Base-by-base conservation (phyloP, 2,113 vertebrate species). In the Pantherophis guttatus region DNA sequence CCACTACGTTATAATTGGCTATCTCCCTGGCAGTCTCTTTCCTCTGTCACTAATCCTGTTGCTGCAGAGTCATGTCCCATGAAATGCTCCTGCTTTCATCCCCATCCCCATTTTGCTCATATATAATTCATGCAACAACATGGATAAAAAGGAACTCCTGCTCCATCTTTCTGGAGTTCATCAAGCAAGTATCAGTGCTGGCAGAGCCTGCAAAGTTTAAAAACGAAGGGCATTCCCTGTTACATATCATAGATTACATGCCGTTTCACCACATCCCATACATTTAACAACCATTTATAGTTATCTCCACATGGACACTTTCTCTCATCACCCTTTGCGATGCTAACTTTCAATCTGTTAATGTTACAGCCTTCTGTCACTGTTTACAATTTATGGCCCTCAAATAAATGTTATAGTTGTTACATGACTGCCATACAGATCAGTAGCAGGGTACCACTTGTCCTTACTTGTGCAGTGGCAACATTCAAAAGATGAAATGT, bases 21-120 rank as follows among this genome's bases (percentile, higher is more conserved):
- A 48, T 1, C 2, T 44, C 59, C 48, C 3, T 53, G 12, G 0
- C 8, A 26, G 89, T 0, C 2, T 39, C 89, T 23, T 55, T 65
- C 93, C 86, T 48, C 21, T 52, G n/a, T 29, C 0, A 89, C 87
- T 86, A 65, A 92, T 70, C 57, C 57, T 89, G n/a, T 57, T 87
- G 54, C 54, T 89, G 26, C 86, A 24, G 44, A 86, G 87, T 53
- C 29, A 44, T 62, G 65, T 91, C 59, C 62, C 50, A 75, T 53
- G 55, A 53, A 91, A 93, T 48, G 50, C 23, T 48, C 44, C 13
- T 81, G 23, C 62, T 91, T 93, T 91, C 55, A 91, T 59, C n/a
- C 57, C 3, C 54, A 57, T 88, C 8, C 5, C 23, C 24, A 21
- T 3, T 33, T 81, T 7, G n/a, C 44, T 48, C 39, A 50, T 52